phyloP scores from a whole-genome alignment of 2,113 vertebrate genomes.

The Gallinago undulata region DNA sequence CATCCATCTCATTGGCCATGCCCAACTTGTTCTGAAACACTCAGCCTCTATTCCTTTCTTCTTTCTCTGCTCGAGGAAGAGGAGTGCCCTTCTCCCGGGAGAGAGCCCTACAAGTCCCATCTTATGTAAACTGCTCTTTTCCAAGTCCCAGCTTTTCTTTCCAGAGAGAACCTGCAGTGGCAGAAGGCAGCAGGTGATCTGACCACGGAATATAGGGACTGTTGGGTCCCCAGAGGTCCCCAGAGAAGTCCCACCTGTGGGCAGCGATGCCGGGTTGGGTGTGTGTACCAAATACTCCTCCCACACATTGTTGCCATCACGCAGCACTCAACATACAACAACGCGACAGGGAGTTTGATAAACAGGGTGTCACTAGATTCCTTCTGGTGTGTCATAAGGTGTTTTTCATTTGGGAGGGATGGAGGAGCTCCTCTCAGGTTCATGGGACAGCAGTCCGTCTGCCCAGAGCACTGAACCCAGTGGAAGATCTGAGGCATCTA shows the following conservation, averaged over 20 bases:
- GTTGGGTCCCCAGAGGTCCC: neutral
- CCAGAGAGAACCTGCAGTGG: neutral
- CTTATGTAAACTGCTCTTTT: neutral
- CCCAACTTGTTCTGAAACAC: neutral
- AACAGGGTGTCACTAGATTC: conserved; percentile 31
- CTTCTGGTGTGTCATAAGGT: conserved; percentile 15
- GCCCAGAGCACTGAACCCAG: neutral
- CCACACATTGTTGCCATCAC: neutral
- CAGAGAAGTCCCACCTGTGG: neutral
- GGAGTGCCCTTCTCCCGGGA: neutral
- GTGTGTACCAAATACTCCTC: neutral
- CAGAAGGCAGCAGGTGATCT: neutral
- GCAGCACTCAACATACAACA: neutral
- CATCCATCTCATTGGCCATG: neutral
- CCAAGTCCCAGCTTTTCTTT: neutral
- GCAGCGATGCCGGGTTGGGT: neutral
- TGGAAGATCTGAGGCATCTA: neutral
- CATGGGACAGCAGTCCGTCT: neutral
- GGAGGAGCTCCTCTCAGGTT: neutral
- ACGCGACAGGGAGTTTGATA: neutral
- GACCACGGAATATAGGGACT: neutral
- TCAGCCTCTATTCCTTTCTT: neutral
- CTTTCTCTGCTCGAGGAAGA: neutral
- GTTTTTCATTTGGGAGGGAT: conserved; percentile 5
- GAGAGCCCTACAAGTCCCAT: neutral